Conservation (phyloP, 1,140 invertebrate genomes). For the Pseudachorutes palmiensis region DNA sequence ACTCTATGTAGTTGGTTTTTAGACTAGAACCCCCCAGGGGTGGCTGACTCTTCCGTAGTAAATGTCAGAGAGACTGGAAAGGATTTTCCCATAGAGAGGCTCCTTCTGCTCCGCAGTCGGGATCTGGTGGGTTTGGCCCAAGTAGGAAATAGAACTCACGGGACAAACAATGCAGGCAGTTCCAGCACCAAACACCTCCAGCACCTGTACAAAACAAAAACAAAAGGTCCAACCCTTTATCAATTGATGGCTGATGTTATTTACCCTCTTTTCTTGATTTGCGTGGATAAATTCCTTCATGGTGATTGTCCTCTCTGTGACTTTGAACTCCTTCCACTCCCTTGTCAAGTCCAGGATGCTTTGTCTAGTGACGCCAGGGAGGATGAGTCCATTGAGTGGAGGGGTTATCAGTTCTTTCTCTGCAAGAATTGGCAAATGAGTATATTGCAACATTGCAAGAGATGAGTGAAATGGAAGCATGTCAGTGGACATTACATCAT, state of each 20-base stretch:
- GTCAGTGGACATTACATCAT: background rate
- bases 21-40: conserved; percentile 55
- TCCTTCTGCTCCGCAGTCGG: conserved; percentile 64
- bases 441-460: background rate
- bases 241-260: conserved; percentile 37
- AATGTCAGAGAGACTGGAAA: conserved; percentile 68
- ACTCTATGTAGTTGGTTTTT: no score
- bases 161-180: conserved; percentile 90
- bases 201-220: conserved; percentile 53
- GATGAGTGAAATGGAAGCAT: background rate
- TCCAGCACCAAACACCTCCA: conserved; percentile 90
- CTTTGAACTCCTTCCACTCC: conserved; percentile 80
- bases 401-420: conserved; percentile 88
- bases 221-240: background rate
- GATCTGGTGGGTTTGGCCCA: conserved; percentile 56
- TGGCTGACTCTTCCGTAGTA: conserved; percentile 76
- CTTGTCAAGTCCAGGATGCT: conserved; percentile 72
- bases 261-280: conserved; percentile 72
- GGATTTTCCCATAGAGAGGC: conserved; percentile 55
- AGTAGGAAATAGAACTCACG: conserved; percentile 67
- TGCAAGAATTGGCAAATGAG: conserved; percentile 42
- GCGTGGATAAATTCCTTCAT: conserved; percentile 74
- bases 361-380: conserved; percentile 85
- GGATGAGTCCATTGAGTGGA: conserved; percentile 79
- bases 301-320: conserved; percentile 72